Percentiles rank a stretch among this genome's conserved stretches.
Conservation (phyloP, 2,888 invertebrate genomes). For the Microdon myrmicae region DNA sequence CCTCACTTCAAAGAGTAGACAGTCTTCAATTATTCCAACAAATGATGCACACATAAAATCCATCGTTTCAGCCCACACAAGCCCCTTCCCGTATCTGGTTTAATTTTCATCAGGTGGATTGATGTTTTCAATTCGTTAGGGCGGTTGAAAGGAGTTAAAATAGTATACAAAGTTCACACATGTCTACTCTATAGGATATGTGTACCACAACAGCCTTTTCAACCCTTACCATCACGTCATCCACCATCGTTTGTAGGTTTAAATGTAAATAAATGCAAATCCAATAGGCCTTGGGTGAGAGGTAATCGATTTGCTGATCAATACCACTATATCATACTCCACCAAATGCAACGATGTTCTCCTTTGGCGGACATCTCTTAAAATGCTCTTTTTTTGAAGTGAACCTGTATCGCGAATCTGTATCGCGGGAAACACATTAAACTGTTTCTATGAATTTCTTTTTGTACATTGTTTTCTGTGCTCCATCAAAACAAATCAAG, state of each 20-base stretch:
- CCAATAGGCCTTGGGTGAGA: slow-evolving; percentile 31
- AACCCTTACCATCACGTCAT: slow-evolving; percentile 18
- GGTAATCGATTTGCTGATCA: slow-evolving; percentile 49
- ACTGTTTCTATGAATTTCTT: too few species aligned
- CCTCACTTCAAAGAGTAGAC: slow-evolving; percentile 46
- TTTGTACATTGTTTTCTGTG: too few species aligned
- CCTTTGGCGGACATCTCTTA: too few species aligned
- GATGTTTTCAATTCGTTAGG: slow-evolving; percentile 51
- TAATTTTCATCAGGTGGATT: slow-evolving; percentile 56
- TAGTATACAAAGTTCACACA: slow-evolving; percentile 4
- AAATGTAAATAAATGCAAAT: slow-evolving; percentile 53
- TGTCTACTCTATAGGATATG: slow-evolving; percentile 26
- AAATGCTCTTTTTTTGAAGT: too few species aligned
- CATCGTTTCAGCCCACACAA: too few species aligned
- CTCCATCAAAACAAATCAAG: too few species aligned
- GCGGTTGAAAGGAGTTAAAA: slow-evolving; percentile 30
- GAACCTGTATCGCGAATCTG: too few species aligned
- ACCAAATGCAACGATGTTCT: too few species aligned
- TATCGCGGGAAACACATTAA: too few species aligned
- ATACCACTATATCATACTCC: slow-evolving; percentile 34
- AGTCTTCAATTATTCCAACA: slow-evolving; percentile 50
- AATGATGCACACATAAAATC: slow-evolving; percentile 32
- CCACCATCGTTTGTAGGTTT: slow-evolving; percentile 29
- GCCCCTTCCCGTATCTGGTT: slow-evolving; percentile 54
- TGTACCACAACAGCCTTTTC: slow-evolving; percentile 31